Base-by-base conservation (phyloP, 2,888 invertebrate genomes). In the Pandemis cinnamomeana region DNA sequence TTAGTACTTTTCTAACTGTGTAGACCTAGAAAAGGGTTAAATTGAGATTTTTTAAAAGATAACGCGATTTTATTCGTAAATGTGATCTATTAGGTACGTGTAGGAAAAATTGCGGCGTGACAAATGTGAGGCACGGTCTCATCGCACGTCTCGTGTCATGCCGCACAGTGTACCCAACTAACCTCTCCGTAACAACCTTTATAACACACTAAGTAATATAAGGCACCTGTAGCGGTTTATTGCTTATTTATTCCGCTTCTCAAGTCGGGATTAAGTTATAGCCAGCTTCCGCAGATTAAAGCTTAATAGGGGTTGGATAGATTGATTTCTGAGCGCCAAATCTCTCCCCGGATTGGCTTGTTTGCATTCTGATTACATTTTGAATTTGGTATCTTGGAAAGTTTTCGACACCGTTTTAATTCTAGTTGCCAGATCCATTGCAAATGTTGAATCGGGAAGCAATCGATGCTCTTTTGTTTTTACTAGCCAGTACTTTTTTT, bases 181-280 rank as follows among this genome's bases (percentile, higher is more conserved):
- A 87, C 86, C 84, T 82, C 79, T 77, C 83, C 61, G 36, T 72
- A 63, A 67, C 36, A 27, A 27, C 58, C 11, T 27, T 58, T 58
- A 58, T 58, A 85, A 83, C 84, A 81, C 86, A 87, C 86, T 86
- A 86, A 90, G 88, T 87, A 84, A 87, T 86, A 82, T 80, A 81
- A 83, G 83, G 87, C 91, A 92, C 93, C 93, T 92, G 93, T 89
- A 89, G 87, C 89, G 89, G 90, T 92, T 92, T 92, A 92, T 93
- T 89, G 90, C 90, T 92, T 93, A 93, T 93, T 93, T 93, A 93
- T 92, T 89, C 90, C 87, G 87, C 86, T 88, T 88, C 92, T 92
- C 89, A 91, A 91, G 88, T 88, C 85, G 80, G 90, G 93, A 93
- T 93, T 93, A 93, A 93, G 92, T 93, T 93, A 93, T 92, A 91